phyloP scores from a whole-genome alignment of 2,113 vertebrate species.

The Trachemys scripta region DNA sequence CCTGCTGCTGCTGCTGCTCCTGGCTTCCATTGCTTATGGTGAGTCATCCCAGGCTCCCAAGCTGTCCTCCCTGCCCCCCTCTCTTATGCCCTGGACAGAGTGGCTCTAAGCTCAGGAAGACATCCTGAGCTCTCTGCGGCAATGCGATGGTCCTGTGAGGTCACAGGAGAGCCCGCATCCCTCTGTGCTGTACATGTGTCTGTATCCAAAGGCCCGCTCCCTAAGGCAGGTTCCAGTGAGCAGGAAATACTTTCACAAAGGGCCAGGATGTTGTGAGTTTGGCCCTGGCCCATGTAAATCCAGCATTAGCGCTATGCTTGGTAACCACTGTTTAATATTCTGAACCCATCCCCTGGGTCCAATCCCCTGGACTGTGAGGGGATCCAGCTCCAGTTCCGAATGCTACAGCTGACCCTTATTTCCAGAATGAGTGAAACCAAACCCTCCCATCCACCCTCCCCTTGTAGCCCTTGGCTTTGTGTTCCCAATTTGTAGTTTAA shows the following conservation, averaged over 20 bases:
- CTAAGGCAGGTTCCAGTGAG: not conserved
- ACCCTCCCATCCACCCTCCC: not conserved
- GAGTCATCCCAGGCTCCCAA: not conserved
- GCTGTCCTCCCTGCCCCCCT: not conserved
- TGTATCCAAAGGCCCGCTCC: not conserved
- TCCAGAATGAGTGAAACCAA: not conserved
- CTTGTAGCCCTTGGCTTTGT: not conserved
- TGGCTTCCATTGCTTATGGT: slow-evolving; percentile 73
- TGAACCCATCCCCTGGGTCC: not conserved
- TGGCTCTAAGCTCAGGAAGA: not conserved
- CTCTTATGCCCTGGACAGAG: not conserved
- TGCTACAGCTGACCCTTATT: not conserved
- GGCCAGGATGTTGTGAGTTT: not conserved
- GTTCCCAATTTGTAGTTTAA: not conserved
- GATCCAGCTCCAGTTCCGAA: not conserved
- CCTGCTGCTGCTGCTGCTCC: slow-evolving; percentile 77
- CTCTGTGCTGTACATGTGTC: accelerated
- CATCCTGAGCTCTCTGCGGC: not conserved
- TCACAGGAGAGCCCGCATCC: not conserved
- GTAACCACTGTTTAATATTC: not conserved
- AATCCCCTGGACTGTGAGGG: not conserved
- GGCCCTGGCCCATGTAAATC: not conserved
- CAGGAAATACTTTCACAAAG: not conserved
- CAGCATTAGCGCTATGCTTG: not conserved
- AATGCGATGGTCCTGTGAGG: not conserved